Evolutionary conservation across 2,797 vertebrate genomes (phyloP).

Genomic region (Tiaroga cobitis): DNA sequence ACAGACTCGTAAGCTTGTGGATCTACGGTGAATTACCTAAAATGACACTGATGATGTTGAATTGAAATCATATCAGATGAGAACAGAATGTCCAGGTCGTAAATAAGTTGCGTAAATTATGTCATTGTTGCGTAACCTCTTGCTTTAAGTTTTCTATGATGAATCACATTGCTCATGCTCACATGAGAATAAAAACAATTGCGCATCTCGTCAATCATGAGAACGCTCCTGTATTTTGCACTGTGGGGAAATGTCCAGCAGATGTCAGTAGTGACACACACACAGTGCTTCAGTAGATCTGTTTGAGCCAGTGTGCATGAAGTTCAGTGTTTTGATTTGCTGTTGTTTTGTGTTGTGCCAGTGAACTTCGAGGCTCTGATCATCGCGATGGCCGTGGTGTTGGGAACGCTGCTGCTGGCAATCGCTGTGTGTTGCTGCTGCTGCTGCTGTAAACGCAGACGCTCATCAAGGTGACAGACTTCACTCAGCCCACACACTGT

Average conservation of each 20-base stretch:
- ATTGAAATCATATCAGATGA: neutral
- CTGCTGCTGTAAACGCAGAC: conserved; percentile 76
- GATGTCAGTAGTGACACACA: conserved; percentile 54
- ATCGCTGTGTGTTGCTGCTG: conserved; percentile 83
- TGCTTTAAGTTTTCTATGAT: neutral
- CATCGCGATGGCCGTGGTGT: conserved; percentile 81
- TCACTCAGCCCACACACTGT: too few relatives aligned
- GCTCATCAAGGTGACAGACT: conserved; percentile 69
- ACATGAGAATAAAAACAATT: neutral
- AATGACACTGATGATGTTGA: neutral
- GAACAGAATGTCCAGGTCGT: neutral
- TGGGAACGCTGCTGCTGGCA: conserved; percentile 76
- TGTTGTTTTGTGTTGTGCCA: conserved; percentile 60
- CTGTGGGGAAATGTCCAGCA: conserved; percentile 52
- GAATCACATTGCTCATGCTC: neutral
- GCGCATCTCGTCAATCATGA: neutral
- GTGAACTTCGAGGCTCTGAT: conserved; percentile 89
- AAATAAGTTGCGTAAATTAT: neutral
- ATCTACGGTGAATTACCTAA: neutral
- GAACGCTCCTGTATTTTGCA: neutral
- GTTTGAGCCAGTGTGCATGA: neutral
- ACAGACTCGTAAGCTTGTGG: too few relatives aligned
- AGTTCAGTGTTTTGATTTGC: conserved; percentile 1
- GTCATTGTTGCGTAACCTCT: too few relatives aligned
- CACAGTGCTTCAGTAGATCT: too few relatives aligned